Percentiles rank a stretch among this genome's conserved stretches.
phyloP scores from a whole-genome alignment of 2,888 invertebrate species.

The Drosophila anomalata region DNA sequence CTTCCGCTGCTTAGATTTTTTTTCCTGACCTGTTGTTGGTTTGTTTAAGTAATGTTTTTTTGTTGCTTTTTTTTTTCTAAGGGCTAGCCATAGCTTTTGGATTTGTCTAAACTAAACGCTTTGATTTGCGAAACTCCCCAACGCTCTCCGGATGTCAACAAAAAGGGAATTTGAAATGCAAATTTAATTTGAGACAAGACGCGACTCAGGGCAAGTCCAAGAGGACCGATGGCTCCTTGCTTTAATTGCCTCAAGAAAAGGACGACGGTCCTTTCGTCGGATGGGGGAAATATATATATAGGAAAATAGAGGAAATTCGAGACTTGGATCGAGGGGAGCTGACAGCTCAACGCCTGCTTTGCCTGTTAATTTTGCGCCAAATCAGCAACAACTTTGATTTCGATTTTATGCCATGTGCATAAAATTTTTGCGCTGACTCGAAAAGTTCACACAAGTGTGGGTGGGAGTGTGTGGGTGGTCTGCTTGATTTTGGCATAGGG shows the following conservation, averaged over 20 bases:
- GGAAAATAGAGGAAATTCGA: neutral
- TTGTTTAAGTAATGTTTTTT: slow-evolving; percentile 12
- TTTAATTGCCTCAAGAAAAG: slow-evolving; percentile 65
- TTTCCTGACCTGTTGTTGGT: slow-evolving; percentile 11
- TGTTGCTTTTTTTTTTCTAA: slow-evolving; percentile 13
- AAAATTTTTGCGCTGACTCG: slow-evolving; percentile 72
- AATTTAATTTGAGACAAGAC: slow-evolving; percentile 77
- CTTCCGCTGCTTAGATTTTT: slow-evolving; percentile 1
- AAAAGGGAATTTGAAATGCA: slow-evolving; percentile 77
- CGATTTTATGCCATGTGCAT: slow-evolving; percentile 74
- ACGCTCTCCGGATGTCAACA: slow-evolving; percentile 61
- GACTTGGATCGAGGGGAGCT: slow-evolving; percentile 2
- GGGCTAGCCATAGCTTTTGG: slow-evolving; percentile 41
- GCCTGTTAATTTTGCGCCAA: slow-evolving; percentile 79
- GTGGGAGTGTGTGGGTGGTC: neutral
- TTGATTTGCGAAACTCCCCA: slow-evolving; percentile 58
- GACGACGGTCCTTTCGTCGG: slow-evolving; percentile 31
- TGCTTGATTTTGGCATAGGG: slow-evolving; percentile 5
- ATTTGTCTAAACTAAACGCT: slow-evolving; percentile 74
- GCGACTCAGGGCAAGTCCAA: slow-evolving; percentile 22
- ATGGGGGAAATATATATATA: neutral
- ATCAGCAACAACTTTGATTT: slow-evolving; percentile 78
- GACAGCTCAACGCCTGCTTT: slow-evolving; percentile 57
- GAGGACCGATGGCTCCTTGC: slow-evolving; percentile 43
- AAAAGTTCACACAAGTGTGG: slow-evolving; percentile 52